phyloP scores from a whole-genome alignment of 2,113 vertebrate genomes.

The Chaenocephalus aceratus region DNA sequence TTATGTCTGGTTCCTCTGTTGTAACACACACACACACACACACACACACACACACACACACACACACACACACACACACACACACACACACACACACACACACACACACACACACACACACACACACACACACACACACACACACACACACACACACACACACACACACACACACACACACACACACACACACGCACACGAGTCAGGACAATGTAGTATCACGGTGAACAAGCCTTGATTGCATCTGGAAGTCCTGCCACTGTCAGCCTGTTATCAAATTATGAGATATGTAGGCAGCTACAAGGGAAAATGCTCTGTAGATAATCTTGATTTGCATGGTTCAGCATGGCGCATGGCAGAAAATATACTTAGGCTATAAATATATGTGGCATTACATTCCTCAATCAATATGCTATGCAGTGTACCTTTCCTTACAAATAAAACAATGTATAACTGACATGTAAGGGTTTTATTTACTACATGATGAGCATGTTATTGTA shows the following conservation, averaged over 20 bases:
- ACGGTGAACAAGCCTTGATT: slow-evolving; percentile 33
- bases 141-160: slow-evolving; percentile 6
- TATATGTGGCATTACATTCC: background rate
- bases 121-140: slow-evolving; percentile 11
- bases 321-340: slow-evolving; percentile 9
- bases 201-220: background rate
- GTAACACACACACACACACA: background rate
- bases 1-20: slow-evolving; percentile 54
- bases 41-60: background rate
- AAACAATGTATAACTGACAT: background rate
- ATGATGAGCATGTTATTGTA: background rate
- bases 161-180: slow-evolving; percentile 15
- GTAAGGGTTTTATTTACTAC: slow-evolving; percentile 7
- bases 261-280: slow-evolving; percentile 40
- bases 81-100: slow-evolving; percentile 12
- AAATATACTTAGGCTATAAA: background rate
- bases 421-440: background rate
- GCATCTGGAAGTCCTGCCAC: slow-evolving; percentile 24
- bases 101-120: slow-evolving; percentile 14
- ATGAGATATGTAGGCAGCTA: background rate
- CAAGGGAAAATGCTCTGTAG: slow-evolving; percentile 1
- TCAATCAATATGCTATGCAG: background rate
- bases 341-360: background rate
- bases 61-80: background rate
- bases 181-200: background rate